Percentiles rank a stretch among this genome's conserved stretches.
phyloP scores from a whole-genome alignment of 2,113 vertebrate species.

The Falco punctatus region DNA sequence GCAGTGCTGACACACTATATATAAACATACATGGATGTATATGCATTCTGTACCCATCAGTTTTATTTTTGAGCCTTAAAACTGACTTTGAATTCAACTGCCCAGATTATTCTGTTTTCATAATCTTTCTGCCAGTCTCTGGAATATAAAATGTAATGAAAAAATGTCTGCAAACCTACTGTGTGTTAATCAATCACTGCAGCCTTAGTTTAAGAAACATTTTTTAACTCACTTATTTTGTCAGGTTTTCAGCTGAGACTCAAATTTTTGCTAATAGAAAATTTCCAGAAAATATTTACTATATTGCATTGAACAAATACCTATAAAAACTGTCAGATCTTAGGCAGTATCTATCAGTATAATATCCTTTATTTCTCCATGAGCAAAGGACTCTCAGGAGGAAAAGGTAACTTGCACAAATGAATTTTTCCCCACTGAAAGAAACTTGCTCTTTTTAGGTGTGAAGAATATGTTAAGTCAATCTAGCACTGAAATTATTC shows the following conservation, averaged over 20 bases:
- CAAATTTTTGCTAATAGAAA: neutral
- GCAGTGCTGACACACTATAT: neutral
- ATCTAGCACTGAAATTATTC: neutral
- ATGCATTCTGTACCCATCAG: neutral
- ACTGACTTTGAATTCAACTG: neutral
- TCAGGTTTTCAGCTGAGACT: neutral
- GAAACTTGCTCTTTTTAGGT: neutral
- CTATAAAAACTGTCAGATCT: neutral
- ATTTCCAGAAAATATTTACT: neutral
- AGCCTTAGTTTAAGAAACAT: neutral
- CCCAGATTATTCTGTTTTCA: neutral
- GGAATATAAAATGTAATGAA: neutral
- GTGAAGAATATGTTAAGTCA: neutral
- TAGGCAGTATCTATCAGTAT: neutral
- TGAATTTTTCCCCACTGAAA: neutral
- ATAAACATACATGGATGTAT: neutral
- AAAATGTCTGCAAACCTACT: neutral
- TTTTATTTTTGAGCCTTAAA: neutral
- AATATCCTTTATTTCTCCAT: neutral
- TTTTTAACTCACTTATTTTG: conserved; percentile 1
- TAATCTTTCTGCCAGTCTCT: neutral
- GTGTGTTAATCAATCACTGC: neutral
- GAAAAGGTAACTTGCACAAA: neutral
- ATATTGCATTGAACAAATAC: neutral
- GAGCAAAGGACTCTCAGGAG: neutral